Base-by-base conservation (phyloP, 2,888 invertebrate species). In the Mermis nigrescens region DNA sequence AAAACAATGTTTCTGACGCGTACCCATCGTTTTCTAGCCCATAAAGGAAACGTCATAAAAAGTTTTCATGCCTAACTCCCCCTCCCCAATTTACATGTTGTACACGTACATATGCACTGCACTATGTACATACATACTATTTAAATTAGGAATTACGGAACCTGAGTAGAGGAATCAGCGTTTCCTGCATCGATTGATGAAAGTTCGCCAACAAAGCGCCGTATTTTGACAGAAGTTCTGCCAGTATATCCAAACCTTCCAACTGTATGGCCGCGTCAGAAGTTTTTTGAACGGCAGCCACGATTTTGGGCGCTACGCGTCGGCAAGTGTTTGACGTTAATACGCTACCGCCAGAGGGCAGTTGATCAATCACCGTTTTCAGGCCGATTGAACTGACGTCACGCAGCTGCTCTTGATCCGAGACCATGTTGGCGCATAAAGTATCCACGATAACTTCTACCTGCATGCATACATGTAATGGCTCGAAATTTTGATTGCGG, bases 361-460 rank as follows among this genome's bases (percentile, higher is more conserved):
- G 78, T 75, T 95, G 94, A 57, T 88, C 85, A 72, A 95, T 94
- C 2, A 98, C 95, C 61, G 94, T 95, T 77, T 98, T 98, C 64
- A 98, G 77, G 12, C 94, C 77, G 73, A 67, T 63, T 7, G 68
- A 62, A 28, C 94, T 94, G 69, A 98, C 95, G 75, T 98, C 95
- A 62, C 95, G 79, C 55, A 95, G 77, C 71, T 94, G 92, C 75
- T 95, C 95, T 68, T 90, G 90, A 65, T 91, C 90, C 2, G 91
- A 90, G 58, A 92, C 82, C 92, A 95, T 94, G 75, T 95, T 95
- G 63, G 82, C 83, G 74, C 95, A 98, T 38, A 98, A 79, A 26
- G 89, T 86, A 74, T 95, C 95, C 38, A 98, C 94, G 69, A 98
- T 91, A 12, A 86, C 86, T 76, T 98, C 95, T 57, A 95, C 92